Percentiles rank a stretch among this genome's conserved stretches.
Conservation (phyloP, 2,797 vertebrate genomes). For the Limosa lapponica region DNA sequence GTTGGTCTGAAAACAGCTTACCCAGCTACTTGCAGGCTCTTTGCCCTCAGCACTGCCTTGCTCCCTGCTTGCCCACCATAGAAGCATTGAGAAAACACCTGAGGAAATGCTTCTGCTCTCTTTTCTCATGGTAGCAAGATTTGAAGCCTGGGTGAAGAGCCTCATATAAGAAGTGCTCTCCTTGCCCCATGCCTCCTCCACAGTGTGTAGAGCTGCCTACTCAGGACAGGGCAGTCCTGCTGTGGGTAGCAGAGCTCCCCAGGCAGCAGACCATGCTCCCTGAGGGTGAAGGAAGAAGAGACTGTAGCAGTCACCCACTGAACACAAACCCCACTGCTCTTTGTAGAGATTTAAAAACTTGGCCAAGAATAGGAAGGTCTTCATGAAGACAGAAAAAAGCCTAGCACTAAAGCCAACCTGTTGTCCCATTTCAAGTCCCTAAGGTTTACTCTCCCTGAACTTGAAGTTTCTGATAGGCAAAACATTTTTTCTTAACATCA, state of each 20-base stretch:
- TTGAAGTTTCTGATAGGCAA: not conserved
- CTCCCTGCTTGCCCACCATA: not conserved
- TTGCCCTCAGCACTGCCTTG: fast-evolving
- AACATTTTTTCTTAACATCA: not conserved
- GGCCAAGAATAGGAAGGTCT: not conserved
- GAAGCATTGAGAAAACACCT: not conserved
- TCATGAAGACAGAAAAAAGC: not conserved
- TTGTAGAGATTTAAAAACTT: not conserved
- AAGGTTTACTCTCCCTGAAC: not conserved
- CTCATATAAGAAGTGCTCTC: not conserved
- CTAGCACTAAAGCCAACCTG: not conserved
- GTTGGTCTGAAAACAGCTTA: not conserved
- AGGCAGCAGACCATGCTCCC: fast-evolving
- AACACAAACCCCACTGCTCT: not conserved
- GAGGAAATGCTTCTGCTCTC: not conserved
- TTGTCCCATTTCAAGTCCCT: not conserved
- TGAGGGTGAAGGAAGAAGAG: not conserved
- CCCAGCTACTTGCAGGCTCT: not conserved
- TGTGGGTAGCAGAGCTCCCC: fast-evolving
- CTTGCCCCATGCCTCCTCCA: fast-evolving
- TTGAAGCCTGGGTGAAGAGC: not conserved
- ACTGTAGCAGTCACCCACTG: not conserved
- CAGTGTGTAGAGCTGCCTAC: not conserved
- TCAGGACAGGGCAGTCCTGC: fast-evolving
- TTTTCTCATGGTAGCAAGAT: not conserved